These are phyloP conservation scores for Nansenia antarctica DNA, from an alignment of 2,113 vertebrate genomes.

Conservation along the genomic window DNA sequence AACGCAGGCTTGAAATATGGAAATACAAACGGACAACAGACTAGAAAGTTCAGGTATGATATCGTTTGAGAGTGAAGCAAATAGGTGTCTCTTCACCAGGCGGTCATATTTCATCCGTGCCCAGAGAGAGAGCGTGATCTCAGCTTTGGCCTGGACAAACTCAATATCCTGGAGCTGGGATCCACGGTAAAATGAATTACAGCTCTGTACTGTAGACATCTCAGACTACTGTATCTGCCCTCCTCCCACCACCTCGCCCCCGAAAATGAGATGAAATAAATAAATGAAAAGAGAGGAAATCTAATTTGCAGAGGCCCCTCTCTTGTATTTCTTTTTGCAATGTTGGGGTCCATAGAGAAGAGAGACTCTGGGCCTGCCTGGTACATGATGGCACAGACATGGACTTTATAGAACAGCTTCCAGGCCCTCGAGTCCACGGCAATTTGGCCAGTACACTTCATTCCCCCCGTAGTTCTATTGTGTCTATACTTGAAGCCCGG, in stretches of 20 bases:
- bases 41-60: slow-evolving; percentile 4
- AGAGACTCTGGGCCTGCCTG: too few relatives aligned
- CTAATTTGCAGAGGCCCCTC: slow-evolving; percentile 18
- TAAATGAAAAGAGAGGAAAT: slow-evolving; percentile 60
- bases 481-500: too few relatives aligned
- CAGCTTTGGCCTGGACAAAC: slow-evolving; percentile 61
- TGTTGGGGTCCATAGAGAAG: too few relatives aligned
- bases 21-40: slow-evolving; percentile 39
- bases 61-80: slow-evolving; percentile 28
- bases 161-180: slow-evolving; percentile 55
- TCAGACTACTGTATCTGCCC: slow-evolving; percentile 57
- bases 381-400: too few relatives aligned
- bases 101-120: slow-evolving; percentile 49
- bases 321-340: slow-evolving; percentile 28
- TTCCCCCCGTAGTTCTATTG: too few relatives aligned
- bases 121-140: slow-evolving; percentile 38
- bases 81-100: slow-evolving; percentile 40
- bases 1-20: background rate
- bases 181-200: slow-evolving; percentile 60
- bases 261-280: slow-evolving; percentile 56
- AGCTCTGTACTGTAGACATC: slow-evolving; percentile 51
- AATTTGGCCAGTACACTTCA: too few relatives aligned
- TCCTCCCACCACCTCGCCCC: background rate
- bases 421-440: too few relatives aligned
- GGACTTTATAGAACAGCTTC: too few relatives aligned